Evolutionary conservation across 2,888 invertebrate genomes (phyloP), one percentile per base, ranked within the genome.

Genomic region (Acleris cristana): DNA sequence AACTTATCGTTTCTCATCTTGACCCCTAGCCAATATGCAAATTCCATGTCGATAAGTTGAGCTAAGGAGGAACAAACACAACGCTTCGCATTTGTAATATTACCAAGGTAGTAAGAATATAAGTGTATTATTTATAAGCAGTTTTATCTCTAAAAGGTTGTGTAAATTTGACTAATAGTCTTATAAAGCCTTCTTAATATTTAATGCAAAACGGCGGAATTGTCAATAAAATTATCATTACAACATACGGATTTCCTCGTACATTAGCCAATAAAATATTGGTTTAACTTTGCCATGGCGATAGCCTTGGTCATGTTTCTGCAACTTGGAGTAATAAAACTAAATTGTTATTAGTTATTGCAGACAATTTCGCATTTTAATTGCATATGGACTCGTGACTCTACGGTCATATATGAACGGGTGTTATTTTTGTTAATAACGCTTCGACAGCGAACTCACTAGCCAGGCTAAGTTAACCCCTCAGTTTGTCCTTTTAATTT

Each of bases 351-450:
- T 63, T 67, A 48, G 64, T 59, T 64, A 70, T 66, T 67, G 55
- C 18, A 53, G 21, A 19, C 59, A 71, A 64, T 67, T 69, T 57
- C 60, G 65, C 70, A 64, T 48, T 67, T 69, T 53, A 61, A 64
- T 64, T 63, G 69, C 61, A 68, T 70, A 56, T 70, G 63, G 66
- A 66, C 71, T 72, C 75, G 71, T 71, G 72, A 72, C 71, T 69
- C 53, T 44, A 58, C 69, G 58, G 63, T 56, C 65, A 59, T 62
- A 69, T 68, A 66, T 69, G 61, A 53, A 58, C 30, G n/a, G 16
- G 16, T 48, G 16, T 48, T 48, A 18, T 57, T 57, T 23, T 44
- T 10, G 1, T 5, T 4, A 57, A 40, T 14, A 40, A 14, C 40
- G 40, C 14, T 14, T 40, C 40, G 40, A 14, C 14, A 40, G 14